phyloP scores from a whole-genome alignment of 2,888 invertebrate genomes.

The Eretmocerus hayati region DNA sequence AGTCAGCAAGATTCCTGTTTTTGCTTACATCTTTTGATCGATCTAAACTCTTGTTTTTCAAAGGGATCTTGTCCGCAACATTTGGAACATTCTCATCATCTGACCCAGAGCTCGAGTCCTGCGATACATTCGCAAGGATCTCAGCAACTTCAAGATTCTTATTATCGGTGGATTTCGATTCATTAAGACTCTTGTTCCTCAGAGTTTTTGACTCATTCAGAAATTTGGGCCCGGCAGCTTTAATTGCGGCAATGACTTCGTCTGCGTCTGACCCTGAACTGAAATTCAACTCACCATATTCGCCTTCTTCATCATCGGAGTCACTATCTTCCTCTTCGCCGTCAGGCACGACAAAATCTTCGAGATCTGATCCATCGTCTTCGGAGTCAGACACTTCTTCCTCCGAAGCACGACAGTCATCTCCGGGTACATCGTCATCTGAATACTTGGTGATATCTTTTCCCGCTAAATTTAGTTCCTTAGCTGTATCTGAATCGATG shows the following conservation, averaged over 20 bases:
- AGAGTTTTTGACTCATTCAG: not conserved
- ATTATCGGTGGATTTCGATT: not conserved
- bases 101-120: not conserved
- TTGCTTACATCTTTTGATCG: no score
- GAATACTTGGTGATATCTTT: constrained; percentile 24
- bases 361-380: constrained; percentile 35
- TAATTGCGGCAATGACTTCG: constrained; percentile 7
- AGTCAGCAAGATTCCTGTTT: no score
- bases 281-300: constrained; percentile 16
- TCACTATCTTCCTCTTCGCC: constrained; percentile 25
- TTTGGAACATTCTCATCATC: not conserved
- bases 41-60: no score
- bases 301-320: constrained; percentile 15
- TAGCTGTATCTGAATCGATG: constrained; percentile 14
- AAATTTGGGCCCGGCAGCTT: not conserved
- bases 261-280: constrained; percentile 7
- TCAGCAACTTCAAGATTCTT: not conserved
- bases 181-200: not conserved
- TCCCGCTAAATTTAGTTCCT: constrained; percentile 36
- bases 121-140: not conserved
- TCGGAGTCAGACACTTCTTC: constrained; percentile 33
- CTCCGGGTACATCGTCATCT: constrained; percentile 36
- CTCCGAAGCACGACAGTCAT: constrained; percentile 38
- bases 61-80: no score
- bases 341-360: constrained; percentile 34